These are phyloP conservation scores for Volucella zonaria DNA, from an alignment of 2,888 invertebrate species.

Conservation along the genomic window DNA sequence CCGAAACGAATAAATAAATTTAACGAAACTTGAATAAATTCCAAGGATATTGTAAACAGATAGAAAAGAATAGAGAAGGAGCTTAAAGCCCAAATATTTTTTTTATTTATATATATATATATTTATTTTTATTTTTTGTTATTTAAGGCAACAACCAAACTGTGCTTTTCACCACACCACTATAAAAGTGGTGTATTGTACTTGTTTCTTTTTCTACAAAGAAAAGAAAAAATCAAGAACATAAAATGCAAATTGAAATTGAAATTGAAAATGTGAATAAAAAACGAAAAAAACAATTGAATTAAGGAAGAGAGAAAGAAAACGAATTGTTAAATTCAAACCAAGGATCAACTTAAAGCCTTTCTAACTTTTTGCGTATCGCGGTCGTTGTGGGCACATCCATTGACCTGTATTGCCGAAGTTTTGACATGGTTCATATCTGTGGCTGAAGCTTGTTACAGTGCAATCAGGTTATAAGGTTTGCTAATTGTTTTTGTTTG, in stretches of 20 bases:
- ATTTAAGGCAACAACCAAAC: constrained; percentile 50
- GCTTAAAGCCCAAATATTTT: constrained; percentile 22
- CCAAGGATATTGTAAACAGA: constrained; percentile 4
- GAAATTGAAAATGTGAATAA: constrained; percentile 10
- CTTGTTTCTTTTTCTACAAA: not conserved
- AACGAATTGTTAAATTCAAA: constrained; percentile 51
- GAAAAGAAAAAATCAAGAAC: not conserved
- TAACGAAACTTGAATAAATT: not conserved
- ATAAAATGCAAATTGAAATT: constrained; percentile 6
- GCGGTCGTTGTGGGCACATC: constrained; percentile 80
- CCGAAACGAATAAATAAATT: not conserved
- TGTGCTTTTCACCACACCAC: constrained; percentile 49
- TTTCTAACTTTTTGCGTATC: constrained; percentile 82
- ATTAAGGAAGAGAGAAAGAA: not conserved
- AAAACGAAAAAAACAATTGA: not conserved
- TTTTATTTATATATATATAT: too few species aligned
- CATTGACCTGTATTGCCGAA: constrained; percentile 91
- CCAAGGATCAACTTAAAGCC: constrained; percentile 50
- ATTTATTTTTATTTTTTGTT: too few species aligned
- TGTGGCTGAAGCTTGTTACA: constrained; percentile 76
- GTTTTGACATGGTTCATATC: constrained; percentile 88
- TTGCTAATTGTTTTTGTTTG: constrained; percentile 22
- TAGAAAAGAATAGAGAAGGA: constrained; percentile 6
- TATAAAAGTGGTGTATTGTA: constrained; percentile 17
- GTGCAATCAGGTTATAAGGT: constrained; percentile 55